Evolutionary conservation across 1,140 invertebrate genomes (phyloP).

Genomic region (Eurytemora carolleeae): DNA sequence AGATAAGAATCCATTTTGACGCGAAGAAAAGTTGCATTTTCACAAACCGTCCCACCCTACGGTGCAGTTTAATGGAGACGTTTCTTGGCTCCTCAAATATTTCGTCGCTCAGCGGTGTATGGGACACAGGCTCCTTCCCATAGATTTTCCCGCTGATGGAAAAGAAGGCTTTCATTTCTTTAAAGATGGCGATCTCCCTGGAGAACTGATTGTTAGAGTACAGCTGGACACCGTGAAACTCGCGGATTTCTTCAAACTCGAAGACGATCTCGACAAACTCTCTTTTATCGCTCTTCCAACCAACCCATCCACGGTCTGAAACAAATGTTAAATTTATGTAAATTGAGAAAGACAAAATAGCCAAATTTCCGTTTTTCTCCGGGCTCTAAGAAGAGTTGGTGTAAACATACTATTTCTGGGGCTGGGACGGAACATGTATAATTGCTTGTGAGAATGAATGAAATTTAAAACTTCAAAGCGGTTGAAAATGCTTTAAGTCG

Average conservation of each 20-base stretch:
- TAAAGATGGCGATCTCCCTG: slow-evolving; percentile 49
- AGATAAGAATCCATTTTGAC: slow-evolving; percentile 63
- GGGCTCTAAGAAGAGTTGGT: too few relatives aligned
- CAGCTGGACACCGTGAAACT: slow-evolving; percentile 48
- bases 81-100: slow-evolving; percentile 58
- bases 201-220: slow-evolving; percentile 59
- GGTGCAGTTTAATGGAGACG: slow-evolving; percentile 56
- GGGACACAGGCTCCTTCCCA: slow-evolving; percentile 41
- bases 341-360: too few relatives aligned
- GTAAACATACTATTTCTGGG: too few relatives aligned
- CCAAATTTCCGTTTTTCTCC: too few relatives aligned
- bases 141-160: slow-evolving; percentile 45
- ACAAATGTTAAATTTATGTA: too few relatives aligned
- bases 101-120: slow-evolving; percentile 55
- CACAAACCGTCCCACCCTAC: slow-evolving; percentile 48
- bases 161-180: slow-evolving; percentile 44
- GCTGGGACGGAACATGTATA: too few relatives aligned
- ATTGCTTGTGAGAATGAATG: too few relatives aligned
- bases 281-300: slow-evolving; percentile 32
- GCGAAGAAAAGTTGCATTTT: slow-evolving; percentile 64
- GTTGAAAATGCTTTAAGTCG: too few relatives aligned
- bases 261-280: slow-evolving; percentile 43
- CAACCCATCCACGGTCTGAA: slow-evolving; percentile 57
- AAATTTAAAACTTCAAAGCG: too few relatives aligned
- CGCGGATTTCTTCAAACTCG: slow-evolving; percentile 48